Percentiles rank a stretch among this genome's conserved stretches.
These are phyloP conservation scores for Macropodus opercularis DNA, from an alignment of 2,797 vertebrate species.

Conservation along the genomic window DNA sequence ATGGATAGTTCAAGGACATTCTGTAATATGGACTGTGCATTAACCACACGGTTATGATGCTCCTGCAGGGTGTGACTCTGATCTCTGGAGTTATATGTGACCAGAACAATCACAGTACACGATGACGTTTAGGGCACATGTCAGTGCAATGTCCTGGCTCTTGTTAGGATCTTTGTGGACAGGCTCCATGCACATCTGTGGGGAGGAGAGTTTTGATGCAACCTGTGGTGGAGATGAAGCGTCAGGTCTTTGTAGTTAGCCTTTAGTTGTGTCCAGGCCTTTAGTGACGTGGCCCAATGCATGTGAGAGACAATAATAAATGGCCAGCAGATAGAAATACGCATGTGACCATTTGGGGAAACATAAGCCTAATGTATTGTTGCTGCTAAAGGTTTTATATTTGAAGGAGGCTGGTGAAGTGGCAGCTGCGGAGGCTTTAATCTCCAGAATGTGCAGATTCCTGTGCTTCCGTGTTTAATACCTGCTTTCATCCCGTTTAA, in stretches of 20 bases:
- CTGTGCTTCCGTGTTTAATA: neutral
- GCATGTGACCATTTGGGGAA: constrained; percentile 29
- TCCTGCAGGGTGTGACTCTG: neutral
- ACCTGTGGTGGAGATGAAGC: too few species aligned
- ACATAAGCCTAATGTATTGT: constrained; percentile 52
- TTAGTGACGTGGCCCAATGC: neutral
- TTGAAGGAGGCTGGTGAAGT: constrained; percentile 24
- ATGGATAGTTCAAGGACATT: neutral
- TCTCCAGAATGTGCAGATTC: constrained; percentile 3
- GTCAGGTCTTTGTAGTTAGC: too few species aligned
- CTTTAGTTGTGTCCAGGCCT: too few species aligned
- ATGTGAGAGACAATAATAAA: constrained; percentile 11
- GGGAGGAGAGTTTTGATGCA: too few species aligned
- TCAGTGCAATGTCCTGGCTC: too few species aligned
- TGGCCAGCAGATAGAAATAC: constrained; percentile 40
- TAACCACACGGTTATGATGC: neutral
- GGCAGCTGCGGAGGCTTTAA: constrained; percentile 31
- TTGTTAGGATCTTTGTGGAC: too few species aligned
- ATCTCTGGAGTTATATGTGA: neutral
- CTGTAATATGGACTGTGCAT: neutral
- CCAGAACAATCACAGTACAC: too few species aligned
- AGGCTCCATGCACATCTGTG: too few species aligned
- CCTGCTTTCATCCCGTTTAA: too few species aligned
- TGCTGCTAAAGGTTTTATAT: constrained; percentile 42
- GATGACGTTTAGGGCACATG: too few species aligned